A percentile compares a stretch with the other conserved stretches of the same genome.
Evolutionary conservation across 1,140 invertebrate genomes (phyloP).

Genomic region (Drosophila kikkawai): DNA sequence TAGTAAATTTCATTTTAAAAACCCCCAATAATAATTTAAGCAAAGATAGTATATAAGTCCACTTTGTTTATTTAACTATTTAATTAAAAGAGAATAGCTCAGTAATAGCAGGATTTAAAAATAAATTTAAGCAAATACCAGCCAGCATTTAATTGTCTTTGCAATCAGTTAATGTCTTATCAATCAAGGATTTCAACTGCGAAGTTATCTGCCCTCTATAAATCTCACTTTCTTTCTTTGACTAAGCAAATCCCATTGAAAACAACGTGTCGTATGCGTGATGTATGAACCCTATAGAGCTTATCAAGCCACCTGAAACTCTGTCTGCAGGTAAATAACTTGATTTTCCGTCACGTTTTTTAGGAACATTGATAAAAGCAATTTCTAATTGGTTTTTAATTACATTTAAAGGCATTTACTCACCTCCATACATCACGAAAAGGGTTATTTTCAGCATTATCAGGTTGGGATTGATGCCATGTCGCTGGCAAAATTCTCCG

Average conservation of each 20-base stretch:
- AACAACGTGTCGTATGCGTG: constrained; percentile 50
- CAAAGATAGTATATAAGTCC: not conserved
- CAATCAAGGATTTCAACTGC: not conserved
- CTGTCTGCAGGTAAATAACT: constrained; percentile 9
- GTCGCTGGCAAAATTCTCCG: constrained; percentile 76
- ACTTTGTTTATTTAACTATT: too few relatives aligned
- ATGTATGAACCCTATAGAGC: constrained; percentile 23
- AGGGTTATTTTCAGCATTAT: constrained; percentile 92
- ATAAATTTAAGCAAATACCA: not conserved
- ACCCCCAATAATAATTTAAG: not conserved
- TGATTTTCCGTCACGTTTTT: constrained; percentile 32
- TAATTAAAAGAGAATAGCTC: too few relatives aligned
- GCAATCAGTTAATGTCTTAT: constrained; percentile 4
- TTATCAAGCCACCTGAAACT: constrained; percentile 22
- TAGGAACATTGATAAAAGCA: not conserved
- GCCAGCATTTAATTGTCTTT: not conserved
- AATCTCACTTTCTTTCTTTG: constrained; percentile 3
- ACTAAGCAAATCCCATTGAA: not conserved
- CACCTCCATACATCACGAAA: constrained; percentile 92
- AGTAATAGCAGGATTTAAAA: not conserved
- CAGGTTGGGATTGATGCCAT: constrained; percentile 89
- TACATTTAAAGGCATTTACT: constrained; percentile 43
- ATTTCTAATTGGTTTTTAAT: constrained; percentile 69
- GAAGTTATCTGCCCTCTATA: constrained; percentile 3
- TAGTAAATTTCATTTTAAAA: constrained; percentile 2